Evolutionary conservation across 23 tunicate species (phyloP).

Genomic region (Halocynthia aurantium): DNA sequence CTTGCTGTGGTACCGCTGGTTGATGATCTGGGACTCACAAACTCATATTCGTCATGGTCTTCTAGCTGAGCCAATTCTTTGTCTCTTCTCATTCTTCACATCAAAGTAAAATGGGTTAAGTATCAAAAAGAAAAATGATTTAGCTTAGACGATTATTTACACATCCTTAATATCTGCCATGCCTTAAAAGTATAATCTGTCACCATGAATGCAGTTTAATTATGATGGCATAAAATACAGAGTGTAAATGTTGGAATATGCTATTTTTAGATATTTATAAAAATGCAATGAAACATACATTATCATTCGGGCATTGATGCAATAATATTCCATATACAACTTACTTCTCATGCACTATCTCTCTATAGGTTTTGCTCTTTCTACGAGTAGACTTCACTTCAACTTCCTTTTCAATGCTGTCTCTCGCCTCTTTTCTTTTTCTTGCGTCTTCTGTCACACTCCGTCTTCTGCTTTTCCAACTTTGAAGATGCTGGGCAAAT

Average conservation of each 20-base stretch:
- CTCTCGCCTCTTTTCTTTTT: constrained; percentile 75
- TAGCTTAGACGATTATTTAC: no score
- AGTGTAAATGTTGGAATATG: neutral
- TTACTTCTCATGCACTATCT: constrained; percentile 84
- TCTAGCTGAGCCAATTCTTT: constrained; percentile 13
- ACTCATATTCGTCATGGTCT: constrained; percentile 26
- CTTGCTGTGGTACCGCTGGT: no score
- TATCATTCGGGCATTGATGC: no score
- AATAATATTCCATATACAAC: neutral
- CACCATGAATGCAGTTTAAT: no score
- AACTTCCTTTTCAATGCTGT: constrained; percentile 30
- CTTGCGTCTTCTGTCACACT: constrained; percentile 71
- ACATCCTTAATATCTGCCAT: no score
- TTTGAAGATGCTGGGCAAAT: constrained; percentile 52
- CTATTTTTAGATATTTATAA: neutral
- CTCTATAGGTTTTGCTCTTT: constrained; percentile 63
- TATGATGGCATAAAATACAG: no score
- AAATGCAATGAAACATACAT: no score
- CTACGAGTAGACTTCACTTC: constrained; percentile 18
- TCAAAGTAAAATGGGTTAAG: no score
- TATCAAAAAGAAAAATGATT: no score
- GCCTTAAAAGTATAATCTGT: no score
- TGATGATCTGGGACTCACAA: constrained; percentile 33
- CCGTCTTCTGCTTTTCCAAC: constrained; percentile 73
- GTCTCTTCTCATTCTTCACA: constrained; percentile 10